Conservation (phyloP, 64 coral and sea anemone species). For the Astreopora myriophthalma region DNA sequence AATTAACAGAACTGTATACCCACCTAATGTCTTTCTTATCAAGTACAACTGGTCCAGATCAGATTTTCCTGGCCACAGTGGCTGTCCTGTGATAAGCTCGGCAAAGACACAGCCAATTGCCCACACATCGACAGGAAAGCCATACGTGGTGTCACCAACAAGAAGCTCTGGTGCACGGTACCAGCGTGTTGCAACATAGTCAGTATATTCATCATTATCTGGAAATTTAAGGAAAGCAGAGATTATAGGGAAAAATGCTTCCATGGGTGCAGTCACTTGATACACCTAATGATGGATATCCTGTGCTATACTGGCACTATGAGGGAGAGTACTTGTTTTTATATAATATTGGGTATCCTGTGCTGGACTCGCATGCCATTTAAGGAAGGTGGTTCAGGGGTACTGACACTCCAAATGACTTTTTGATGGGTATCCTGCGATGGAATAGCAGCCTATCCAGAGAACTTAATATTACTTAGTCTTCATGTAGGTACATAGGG, state of each 20-base stretch:
- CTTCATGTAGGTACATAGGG: too few relatives aligned
- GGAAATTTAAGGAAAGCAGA: not conserved
- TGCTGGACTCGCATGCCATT: too few relatives aligned
- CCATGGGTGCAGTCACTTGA: too few relatives aligned
- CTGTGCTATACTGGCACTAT: too few relatives aligned
- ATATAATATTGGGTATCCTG: too few relatives aligned
- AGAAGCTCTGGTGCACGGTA: conserved; percentile 97
- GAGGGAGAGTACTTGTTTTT: too few relatives aligned
- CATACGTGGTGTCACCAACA: conserved; percentile 90
- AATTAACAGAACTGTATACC: not conserved
- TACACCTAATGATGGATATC: too few relatives aligned
- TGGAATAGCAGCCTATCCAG: too few relatives aligned
- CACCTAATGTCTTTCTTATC: conserved; percentile 97
- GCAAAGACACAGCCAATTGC: conserved; percentile 99
- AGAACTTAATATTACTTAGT: too few relatives aligned
- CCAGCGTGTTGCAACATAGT: conserved; percentile 98
- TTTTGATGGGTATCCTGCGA: too few relatives aligned
- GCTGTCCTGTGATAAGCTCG: conserved; percentile 89
- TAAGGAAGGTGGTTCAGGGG: too few relatives aligned
- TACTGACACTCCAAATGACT: too few relatives aligned
- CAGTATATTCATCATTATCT: conserved; percentile 97
- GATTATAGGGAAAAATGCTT: not conserved
- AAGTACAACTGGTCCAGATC: conserved; percentile 97
- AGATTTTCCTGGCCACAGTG: conserved; percentile 96
- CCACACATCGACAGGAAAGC: conserved; percentile 96